Evolutionary conservation across 2,113 vertebrate genomes (phyloP), one percentile per base, ranked within the genome.

Genomic region (Zapus hudsonius): DNA sequence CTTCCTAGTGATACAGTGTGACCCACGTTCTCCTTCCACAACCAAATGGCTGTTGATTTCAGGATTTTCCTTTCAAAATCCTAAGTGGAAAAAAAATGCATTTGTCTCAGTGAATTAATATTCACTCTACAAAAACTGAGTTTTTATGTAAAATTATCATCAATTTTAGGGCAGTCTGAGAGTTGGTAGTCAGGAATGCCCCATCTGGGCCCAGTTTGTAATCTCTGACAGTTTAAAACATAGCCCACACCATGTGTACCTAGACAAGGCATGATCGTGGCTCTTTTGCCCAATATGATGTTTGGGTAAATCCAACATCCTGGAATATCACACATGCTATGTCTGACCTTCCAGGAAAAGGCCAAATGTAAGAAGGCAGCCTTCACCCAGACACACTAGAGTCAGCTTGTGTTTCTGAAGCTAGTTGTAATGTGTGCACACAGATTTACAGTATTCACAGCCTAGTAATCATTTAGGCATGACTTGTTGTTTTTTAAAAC

Each of bases 111-210:
- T 61, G 70, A 89, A 44, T 85, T 36, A 47, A 85, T 76, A 57
- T 29, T 3, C 29, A 57, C 13, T 78, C 40, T 82, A 1, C 16
- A 61, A 16, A 25, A 59, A 27, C 20, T 73, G 33, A 75, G 13
- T 23, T 59, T 66, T 61, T n/a, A 3, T 57, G 59, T 29, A 22
- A 36, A 80, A 69, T 29, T 44, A 70, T 87, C 15, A 0, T 36
- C 82, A 81, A 2, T 64, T 94, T 80, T 76, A 42, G 63, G 31
- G 57, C 83, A 90, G 10, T 16, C 12, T 47, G 80, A 57, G 31
- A 2, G 7, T 23, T 86, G 23, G 4, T 25, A 36, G 15, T 40
- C 59, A 29, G 10, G 0, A 20, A 3, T 38, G 3, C 19, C 36
- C 1, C 29, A 2, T 17, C 57, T 44, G 55, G 7, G 38, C 67